Evolutionary conservation across 2,888 invertebrate genomes (phyloP), one percentile per base, ranked within the genome.

Genomic region (Eristalis intricaria): DNA sequence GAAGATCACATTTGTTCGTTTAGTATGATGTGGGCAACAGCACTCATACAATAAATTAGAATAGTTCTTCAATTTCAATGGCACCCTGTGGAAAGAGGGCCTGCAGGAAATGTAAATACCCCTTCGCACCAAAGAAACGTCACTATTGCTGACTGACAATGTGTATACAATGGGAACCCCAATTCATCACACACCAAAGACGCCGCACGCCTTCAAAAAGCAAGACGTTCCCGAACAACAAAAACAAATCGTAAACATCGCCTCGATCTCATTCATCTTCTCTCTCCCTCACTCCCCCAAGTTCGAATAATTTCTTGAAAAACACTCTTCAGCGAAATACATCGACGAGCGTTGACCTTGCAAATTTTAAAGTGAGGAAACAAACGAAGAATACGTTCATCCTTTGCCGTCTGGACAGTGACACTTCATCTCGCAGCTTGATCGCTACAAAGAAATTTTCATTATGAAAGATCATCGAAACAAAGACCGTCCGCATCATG

Each of bases 341-440:
- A 58, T 74, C 23, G 60, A 22, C 64, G 83, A 69, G 2, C 84
- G 65, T 84, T 79, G 79, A 79, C 73, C 79, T 79, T 78, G 70
- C 23, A 65, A 58, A 64, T 69, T 79, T 73, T 68, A 32, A 71
- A 11, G 68, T 56, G 74, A 69, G 43, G 69, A 74, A 69, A 58
- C 84, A 74, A 43, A 69, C 73, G 43, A 71, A 38, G 64, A 74
- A 74, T 79, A 35, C 79, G 35, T 60, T 29, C 32, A 58, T 68
- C 40, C 32, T 78, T 40, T 29, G 26, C 50, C 73, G 75, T n/a
- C 58, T 68, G 74, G 64, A 69, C 61, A 63, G 15, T 60, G 11
- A 58, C 19, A 35, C 65, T 64, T n/a, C 56, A 64, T 73, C 58
- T 19, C 32, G 10, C 64, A 11, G 63, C 78, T 40, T 43, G 79